phyloP scores from a whole-genome alignment of 1,140 invertebrate genomes.

The Eriosoma lanigerum region DNA sequence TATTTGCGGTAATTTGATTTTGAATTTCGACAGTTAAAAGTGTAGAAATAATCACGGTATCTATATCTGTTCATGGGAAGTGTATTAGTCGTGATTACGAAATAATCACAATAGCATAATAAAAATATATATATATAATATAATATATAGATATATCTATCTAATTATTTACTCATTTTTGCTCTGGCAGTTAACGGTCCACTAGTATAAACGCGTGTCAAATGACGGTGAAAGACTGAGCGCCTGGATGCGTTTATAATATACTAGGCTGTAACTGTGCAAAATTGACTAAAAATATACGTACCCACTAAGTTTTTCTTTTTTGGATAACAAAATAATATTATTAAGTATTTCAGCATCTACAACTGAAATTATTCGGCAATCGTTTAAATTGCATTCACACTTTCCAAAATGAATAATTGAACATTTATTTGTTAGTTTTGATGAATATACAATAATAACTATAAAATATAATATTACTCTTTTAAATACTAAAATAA shows the following conservation, averaged over 20 bases:
- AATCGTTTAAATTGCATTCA: background rate
- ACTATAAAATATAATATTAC: too few relatives aligned
- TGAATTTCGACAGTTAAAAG: constrained; percentile 28
- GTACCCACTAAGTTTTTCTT: too few relatives aligned
- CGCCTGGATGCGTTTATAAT: constrained; percentile 44
- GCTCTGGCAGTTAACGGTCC: constrained; percentile 15
- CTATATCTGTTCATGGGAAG: constrained; percentile 19
- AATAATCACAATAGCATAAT: constrained; percentile 8
- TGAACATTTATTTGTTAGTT: too few relatives aligned
- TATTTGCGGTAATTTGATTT: background rate
- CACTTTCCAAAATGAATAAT: too few relatives aligned
- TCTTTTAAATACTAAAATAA: background rate
- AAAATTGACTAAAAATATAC: constrained; percentile 10
- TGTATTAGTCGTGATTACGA: constrained; percentile 13
- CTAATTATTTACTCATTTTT: constrained; percentile 47
- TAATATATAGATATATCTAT: background rate
- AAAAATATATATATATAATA: constrained; percentile 13
- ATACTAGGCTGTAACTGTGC: constrained; percentile 2
- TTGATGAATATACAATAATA: too few relatives aligned
- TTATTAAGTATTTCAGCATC: background rate
- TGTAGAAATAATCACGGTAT: background rate
- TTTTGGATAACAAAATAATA: background rate
- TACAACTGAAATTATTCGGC: background rate
- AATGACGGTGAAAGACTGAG: constrained; percentile 28
- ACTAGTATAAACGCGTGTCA: constrained; percentile 32